Base-by-base conservation (phyloP, 2,888 invertebrate genomes). In the Athrips mouffetella region DNA sequence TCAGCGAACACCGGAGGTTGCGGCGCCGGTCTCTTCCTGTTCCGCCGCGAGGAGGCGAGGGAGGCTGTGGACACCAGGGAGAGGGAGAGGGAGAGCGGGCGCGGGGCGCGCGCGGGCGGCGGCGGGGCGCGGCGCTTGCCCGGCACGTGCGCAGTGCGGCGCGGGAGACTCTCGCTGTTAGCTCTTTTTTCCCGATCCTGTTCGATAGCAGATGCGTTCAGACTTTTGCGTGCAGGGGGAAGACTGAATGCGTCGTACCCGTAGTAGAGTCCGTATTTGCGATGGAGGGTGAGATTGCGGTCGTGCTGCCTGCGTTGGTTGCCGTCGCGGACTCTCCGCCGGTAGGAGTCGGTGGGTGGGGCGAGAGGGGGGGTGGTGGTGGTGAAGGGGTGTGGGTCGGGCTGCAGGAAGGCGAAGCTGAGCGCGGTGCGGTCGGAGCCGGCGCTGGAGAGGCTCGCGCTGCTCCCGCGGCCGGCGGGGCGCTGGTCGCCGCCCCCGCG, bases 81-180 rank as follows among this genome's bases (percentile, higher is more conserved):
- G 8, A 60, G 58, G 29, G 51, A 53, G 4, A 55, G 76, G 57
- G 47, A 70, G 59, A 70, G 16, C 54, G 58, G 16, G 7, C n/a
- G 21, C 3, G 6, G 91, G 86, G 2, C 89, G 85, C 89, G 90
- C 0, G 11, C 18, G 2, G 6, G 91, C 86, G 2, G 89, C 85
- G 89, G 90, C 0, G 94, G 94, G 0, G 94, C 94, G 65, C 90
- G 91, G 44, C 94, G 80, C 72, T 94, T 94, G 18, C 94, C 94
- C 57, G 93, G 93, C 0, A 94, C 94, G 80, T 94, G 93, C 3
- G 90, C 90, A 7, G 91, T 88, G 56, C 90, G 90, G 40, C 90
- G 89, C 52, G 89, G 90, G 57, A 89, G 89, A 18, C 90, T 88
- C 76, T 92, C 92, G 65, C 92, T 92, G 63, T 58, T 37, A n/a